Conservation (phyloP, 53 echinoderm and acorn worm genomes). For the Pentamera pediparva region DNA sequence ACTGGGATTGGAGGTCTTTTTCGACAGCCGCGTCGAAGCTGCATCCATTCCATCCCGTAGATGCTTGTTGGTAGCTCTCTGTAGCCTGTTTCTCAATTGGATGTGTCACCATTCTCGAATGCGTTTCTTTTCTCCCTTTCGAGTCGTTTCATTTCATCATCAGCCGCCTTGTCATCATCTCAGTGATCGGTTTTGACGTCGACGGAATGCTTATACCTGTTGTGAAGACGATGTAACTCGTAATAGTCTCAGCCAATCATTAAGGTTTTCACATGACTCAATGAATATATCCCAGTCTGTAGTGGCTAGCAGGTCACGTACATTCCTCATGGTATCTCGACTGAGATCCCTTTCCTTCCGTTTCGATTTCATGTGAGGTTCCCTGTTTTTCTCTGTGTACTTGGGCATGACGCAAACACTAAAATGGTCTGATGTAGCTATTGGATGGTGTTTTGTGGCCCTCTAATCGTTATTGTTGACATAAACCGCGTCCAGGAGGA, state of each 20-base stretch:
- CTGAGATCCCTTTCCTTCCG: not conserved
- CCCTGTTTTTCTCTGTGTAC: not conserved
- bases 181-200: too few relatives aligned
- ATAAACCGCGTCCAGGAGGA: constrained; percentile 5
- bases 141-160: too few relatives aligned
- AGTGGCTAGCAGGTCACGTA: not conserved
- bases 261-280: not conserved
- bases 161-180: too few relatives aligned
- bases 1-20: too few relatives aligned
- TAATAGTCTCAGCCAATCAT: not conserved
- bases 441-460: not conserved
- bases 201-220: too few relatives aligned
- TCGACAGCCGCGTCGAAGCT: too few relatives aligned
- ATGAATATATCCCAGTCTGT: not conserved
- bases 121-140: too few relatives aligned
- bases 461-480: not conserved
- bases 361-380: not conserved
- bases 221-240: not conserved
- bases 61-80: too few relatives aligned
- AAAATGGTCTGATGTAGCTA: not conserved
- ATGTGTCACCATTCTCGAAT: too few relatives aligned
- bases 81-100: too few relatives aligned
- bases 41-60: too few relatives aligned
- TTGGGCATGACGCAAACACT: not conserved
- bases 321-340: not conserved